A percentile compares a stretch with the other conserved stretches of the same genome.
Conservation (phyloP, 2,797 vertebrate species). For the Synaphobranchus kaupii region DNA sequence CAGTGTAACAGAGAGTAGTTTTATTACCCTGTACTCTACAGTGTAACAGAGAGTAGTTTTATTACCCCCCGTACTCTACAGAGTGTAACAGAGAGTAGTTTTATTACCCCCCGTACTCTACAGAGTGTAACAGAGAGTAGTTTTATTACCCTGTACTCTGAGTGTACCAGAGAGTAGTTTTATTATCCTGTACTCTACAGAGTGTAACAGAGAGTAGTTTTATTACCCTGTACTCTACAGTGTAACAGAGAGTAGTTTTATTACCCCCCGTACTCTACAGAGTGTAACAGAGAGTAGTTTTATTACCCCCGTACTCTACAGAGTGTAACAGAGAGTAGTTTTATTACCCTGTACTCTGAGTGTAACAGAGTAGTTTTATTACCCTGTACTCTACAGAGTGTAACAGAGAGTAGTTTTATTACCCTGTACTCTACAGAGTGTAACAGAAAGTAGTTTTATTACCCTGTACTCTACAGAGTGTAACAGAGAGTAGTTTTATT, state of each 20-base stretch:
- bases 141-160: constrained; percentile 1
- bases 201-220: constrained; percentile 21
- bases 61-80: constrained; percentile 18
- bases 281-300: constrained; percentile 21
- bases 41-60: constrained; percentile 24
- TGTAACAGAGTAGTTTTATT: constrained; percentile 24
- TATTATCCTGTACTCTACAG: constrained; percentile 28
- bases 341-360: constrained; percentile 27
- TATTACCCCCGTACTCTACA: no score
- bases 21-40: constrained; percentile 27
- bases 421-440: constrained; percentile 4
- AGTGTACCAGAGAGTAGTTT: no score
- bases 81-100: constrained; percentile 16
- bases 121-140: constrained; percentile 25
- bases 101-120: constrained; percentile 23
- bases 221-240: no score
- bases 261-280: constrained; percentile 24
- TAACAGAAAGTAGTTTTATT: constrained; percentile 27
- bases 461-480: no score
- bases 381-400: no score
- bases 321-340: no score
- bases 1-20: no score
- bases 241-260: no score
- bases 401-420: no score
- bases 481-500: no score